Evolutionary conservation across 2,888 invertebrate genomes (phyloP), one percentile per base, ranked within the genome.

Genomic region (Microplitis deprimator): DNA sequence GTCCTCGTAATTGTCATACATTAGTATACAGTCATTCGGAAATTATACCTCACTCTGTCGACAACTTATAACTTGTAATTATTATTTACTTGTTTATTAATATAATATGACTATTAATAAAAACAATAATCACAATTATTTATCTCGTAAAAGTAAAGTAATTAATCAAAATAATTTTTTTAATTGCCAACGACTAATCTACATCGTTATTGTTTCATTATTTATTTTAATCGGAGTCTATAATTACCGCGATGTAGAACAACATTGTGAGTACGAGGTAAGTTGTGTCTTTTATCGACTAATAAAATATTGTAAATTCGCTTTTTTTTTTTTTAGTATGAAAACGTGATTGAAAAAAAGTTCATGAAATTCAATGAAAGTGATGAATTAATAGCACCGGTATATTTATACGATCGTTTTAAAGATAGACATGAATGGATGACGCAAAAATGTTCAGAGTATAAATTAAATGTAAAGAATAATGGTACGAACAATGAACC

Each of bases 401-500:
- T 3, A 50, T 13, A 13, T 50, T 50, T 50, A 50, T 13, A 50
- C 50, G 50, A 50, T 13, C 50, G 50, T 13, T 39, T 68, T 41
- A 40, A 40, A 68, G 6, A 59, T 17, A 50, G 94, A 50, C 90
- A 92, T 72, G 91, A 91, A 70, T 93, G 91, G 84, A 85, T 94
- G 82, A 91, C 91, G 79, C 91, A 90, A 75, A 91, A 92, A 78
- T 95, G 95, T 86, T 91, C 91, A n/a, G 90, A 90, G n/a, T 38
- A 20, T 20, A 13, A 29, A 8, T 70, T 70, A 20, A 17, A 50
- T 59, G 13, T 1, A 68, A 4, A 5, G 8, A 5, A 17, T 50
- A 91, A 91, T 83, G 91, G 91, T 83, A 90, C 91, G 29, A 89
- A 91, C 16, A 93, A 93, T 82, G 93, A 93, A 85, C 94, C 96